A percentile compares a stretch with the other conserved stretches of the same genome.
Conservation (phyloP, 2,797 vertebrate species). For the Danio jaintianensis region DNA sequence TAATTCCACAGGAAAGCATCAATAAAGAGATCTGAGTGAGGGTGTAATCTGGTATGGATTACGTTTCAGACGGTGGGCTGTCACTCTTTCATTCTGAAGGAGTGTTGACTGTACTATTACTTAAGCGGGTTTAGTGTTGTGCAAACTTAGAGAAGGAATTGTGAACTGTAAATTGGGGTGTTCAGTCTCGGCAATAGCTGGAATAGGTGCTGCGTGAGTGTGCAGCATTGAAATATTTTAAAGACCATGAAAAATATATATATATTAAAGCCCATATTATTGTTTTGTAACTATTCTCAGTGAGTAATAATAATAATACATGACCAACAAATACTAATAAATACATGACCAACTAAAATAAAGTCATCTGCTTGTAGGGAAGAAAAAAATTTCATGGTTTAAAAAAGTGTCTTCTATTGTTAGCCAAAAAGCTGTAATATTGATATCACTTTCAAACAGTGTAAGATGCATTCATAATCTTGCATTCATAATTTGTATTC, state of each 20-base stretch:
- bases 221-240: not conserved
- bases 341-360: not conserved
- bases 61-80: conserved; percentile 40
- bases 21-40: conserved; percentile 85
- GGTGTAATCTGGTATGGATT: conserved; percentile 84
- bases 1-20: conserved; percentile 86
- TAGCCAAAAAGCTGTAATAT: not conserved
- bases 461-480: not conserved
- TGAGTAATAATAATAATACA: too few species aligned
- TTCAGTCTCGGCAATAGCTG: not conserved
- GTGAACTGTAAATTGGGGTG: conserved; percentile 54
- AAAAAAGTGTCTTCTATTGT: not conserved
- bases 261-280: not conserved
- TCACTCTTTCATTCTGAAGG: conserved; percentile 43
- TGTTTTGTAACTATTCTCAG: not conserved
- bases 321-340: not conserved
- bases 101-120: conserved; percentile 63
- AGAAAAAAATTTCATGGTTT: not conserved
- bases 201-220: not conserved
- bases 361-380: not conserved
- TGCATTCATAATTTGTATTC: too few species aligned
- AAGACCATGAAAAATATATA: too few species aligned
- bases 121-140: conserved; percentile 51
- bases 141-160: conserved; percentile 46
- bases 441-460: not conserved